Percentiles rank a stretch among this genome's conserved stretches.
These are phyloP conservation scores for Phrynocephalus forsythii DNA, from an alignment of 2,797 vertebrate species.

Conservation along the genomic window DNA sequence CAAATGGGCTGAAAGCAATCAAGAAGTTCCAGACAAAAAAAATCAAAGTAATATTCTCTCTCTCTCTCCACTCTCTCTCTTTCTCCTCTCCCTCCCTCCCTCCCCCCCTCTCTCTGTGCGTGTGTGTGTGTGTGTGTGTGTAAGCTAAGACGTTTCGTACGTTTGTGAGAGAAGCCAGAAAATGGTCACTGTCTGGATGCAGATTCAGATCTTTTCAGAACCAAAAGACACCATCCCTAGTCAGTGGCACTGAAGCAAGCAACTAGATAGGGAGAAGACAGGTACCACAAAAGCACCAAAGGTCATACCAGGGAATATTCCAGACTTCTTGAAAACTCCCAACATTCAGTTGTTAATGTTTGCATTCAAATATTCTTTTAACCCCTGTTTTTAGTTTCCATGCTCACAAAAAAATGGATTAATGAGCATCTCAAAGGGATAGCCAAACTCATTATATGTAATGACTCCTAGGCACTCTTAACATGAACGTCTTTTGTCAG, in stretches of 20 bases:
- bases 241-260: neutral
- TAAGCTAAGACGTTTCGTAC: too few species aligned
- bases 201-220: neutral
- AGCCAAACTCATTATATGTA: conserved; percentile 30
- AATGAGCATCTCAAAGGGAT: conserved; percentile 31
- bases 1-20: conserved; percentile 44
- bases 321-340: neutral
- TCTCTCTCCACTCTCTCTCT: too few species aligned
- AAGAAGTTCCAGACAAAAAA: conserved; percentile 37
- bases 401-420: neutral
- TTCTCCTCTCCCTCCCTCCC: too few species aligned
- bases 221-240: too few species aligned
- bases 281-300: neutral
- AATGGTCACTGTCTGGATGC: neutral
- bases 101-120: too few species aligned
- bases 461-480: conserved; percentile 18
- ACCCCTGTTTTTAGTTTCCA: neutral
- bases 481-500: conserved; percentile 34
- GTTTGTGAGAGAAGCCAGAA: neutral
- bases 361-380: neutral
- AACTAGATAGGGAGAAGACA: neutral
- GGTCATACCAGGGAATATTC: neutral
- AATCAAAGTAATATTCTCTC: neutral
- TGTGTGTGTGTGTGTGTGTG: too few species aligned
- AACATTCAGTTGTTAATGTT: neutral